A percentile compares a stretch with the other conserved stretches of the same genome.
Evolutionary conservation across 2,113 vertebrate species (phyloP).

Genomic region (Syrrhaptes paradoxus): DNA sequence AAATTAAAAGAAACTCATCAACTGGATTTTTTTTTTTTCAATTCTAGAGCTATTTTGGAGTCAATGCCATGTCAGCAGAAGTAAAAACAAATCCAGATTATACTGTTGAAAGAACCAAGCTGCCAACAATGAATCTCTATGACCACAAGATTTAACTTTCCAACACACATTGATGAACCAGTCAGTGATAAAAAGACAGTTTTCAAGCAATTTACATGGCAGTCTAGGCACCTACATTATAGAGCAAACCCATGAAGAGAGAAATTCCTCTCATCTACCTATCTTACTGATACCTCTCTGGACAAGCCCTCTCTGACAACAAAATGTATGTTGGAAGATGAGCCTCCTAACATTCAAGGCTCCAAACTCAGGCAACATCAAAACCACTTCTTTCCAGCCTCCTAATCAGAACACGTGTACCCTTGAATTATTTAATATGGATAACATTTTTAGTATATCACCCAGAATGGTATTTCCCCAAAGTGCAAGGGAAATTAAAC

Average conservation of each 20-base stretch:
- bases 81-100: background rate
- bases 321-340: background rate
- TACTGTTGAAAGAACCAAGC: background rate
- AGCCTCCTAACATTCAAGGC: background rate
- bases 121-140: background rate
- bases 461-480: background rate
- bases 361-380: background rate
- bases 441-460: background rate
- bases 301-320: background rate
- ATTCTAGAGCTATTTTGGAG: background rate
- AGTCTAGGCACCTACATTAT: background rate
- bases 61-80: background rate
- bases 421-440: background rate
- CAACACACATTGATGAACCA: background rate
- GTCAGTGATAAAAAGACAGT: background rate
- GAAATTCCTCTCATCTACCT: background rate
- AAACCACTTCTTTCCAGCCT: background rate
- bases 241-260: background rate
- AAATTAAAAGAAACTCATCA: background rate
- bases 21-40: background rate
- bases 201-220: background rate
- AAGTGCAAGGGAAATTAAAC: background rate
- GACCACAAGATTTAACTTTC: background rate
- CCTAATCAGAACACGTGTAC: background rate
- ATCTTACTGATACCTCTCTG: background rate